Evolutionary conservation across 2,888 invertebrate genomes (phyloP).

Genomic region (Drosophila mimica): DNA sequence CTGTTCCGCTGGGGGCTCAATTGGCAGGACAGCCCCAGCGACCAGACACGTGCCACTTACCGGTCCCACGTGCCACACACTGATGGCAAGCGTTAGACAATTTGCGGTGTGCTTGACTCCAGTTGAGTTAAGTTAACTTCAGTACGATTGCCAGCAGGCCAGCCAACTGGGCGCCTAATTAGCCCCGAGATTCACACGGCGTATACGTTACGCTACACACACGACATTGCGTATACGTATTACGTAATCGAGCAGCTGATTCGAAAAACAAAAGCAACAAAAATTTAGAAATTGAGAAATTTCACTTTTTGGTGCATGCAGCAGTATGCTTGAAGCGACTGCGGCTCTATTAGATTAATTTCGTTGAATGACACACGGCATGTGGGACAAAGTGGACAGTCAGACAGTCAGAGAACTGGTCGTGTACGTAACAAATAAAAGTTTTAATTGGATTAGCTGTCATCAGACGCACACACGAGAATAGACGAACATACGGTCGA

Average conservation of each 20-base stretch:
- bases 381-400: constrained; percentile 7
- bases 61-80: constrained; percentile 51
- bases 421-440: constrained; percentile 79
- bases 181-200: constrained; percentile 38
- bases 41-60: constrained; percentile 44
- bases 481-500: constrained; percentile 20
- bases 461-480: constrained; percentile 61
- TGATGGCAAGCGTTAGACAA: constrained; percentile 45
- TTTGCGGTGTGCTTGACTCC: constrained; percentile 48
- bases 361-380: constrained; percentile 58
- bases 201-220: neutral
- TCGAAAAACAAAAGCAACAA: constrained; percentile 24
- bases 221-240: constrained; percentile 14
- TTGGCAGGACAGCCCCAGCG: constrained; percentile 31
- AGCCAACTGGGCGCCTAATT: constrained; percentile 39
- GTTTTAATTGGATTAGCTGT: constrained; percentile 83
- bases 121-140: constrained; percentile 51
- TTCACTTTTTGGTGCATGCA: constrained; percentile 33
- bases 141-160: constrained; percentile 29
- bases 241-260: constrained; percentile 17
- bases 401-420: constrained; percentile 34
- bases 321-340: constrained; percentile 14
- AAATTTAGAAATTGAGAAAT: constrained; percentile 17
- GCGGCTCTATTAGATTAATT: constrained; percentile 77
- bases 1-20: constrained; percentile 32